Evolutionary conservation across 2,888 invertebrate species (phyloP).

Genomic region (Noctua janthe): DNA sequence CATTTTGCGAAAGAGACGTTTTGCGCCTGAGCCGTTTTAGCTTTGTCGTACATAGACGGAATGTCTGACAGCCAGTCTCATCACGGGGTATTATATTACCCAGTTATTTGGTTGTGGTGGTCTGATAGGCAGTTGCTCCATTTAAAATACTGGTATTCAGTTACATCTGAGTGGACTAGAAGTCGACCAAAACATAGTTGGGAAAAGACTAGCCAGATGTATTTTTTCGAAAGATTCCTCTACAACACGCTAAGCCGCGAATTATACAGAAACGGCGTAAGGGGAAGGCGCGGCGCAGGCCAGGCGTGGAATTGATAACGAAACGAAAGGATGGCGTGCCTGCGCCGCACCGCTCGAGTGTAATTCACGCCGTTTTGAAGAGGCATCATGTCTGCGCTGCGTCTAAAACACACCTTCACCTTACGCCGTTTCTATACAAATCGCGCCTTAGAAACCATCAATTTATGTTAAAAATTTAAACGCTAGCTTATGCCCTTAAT

Average conservation of each 20-base stretch:
- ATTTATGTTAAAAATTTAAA: not conserved
- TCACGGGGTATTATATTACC: not conserved
- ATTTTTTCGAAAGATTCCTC: not conserved
- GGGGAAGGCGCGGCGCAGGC: no score
- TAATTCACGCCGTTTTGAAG: no score
- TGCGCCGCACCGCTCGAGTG: no score
- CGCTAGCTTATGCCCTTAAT: conserved; percentile 16
- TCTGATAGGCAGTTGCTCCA: not conserved
- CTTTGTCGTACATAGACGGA: not conserved
- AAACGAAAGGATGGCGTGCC: no score
- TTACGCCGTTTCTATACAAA: no score
- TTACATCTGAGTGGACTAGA: not conserved
- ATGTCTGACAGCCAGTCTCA: not conserved
- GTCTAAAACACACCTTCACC: no score
- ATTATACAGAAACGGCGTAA: no score
- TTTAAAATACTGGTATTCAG: not conserved
- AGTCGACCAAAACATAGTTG: not conserved
- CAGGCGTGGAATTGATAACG: no score
- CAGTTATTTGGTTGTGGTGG: not conserved
- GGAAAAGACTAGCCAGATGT: not conserved
- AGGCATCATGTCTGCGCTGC: no score
- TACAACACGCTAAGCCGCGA: not conserved
- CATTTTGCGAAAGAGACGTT: no score
- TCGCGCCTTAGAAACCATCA: no score
- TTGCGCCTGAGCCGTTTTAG: no score